Base-by-base conservation (phyloP, 2,888 invertebrate species). In the Hirtodrosophila cameraria region DNA sequence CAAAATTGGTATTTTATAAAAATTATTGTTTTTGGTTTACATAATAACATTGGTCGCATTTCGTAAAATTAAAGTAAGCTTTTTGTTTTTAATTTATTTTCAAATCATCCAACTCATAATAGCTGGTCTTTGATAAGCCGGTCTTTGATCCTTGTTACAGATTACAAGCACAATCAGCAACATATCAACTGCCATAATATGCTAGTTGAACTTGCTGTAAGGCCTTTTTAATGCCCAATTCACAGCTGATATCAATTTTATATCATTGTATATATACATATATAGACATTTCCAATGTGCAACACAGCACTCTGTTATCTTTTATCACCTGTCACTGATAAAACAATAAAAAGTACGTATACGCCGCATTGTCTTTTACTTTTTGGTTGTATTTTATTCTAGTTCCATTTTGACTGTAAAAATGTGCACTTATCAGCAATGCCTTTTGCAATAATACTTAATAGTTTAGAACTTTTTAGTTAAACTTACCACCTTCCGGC, bases 401-500 rank as follows among this genome's bases (percentile, higher is more conserved):
- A 13, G 13, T 35, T 45, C 11, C 7, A 27, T 36, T 8, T 25
- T 27, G 36, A 6, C 23, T 23, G 23, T 23, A 23, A 23, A n/a
- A 23, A 23, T 23, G 23, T 23, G 23, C 23, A 23, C 28, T 28
- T 28, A 35, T 35, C 33, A 35, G 25, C 12, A 16, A 3, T 36
- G 11, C 18, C 18, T 15, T 23, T 38, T 3, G 8, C 12, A 15
- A 25, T n/a, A n/a, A 31, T 18, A 36, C 6, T 12, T 18, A 5
- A 6, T 27, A 54, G 45, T 54, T 38, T n/a, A n/a, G 8, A 23
- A 7, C 8, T 7, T 7, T 6, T 23, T 7, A 31, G 18, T 43
- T 15, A 28, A 73, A 89, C 94, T 95, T 93, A 97, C 97, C 96
- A 92, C 96, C 96, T 85, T 96, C 94, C 73, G 97, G 97, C 91